phyloP scores from a whole-genome alignment of 2,797 vertebrate genomes.

The Poecilia gillii region DNA sequence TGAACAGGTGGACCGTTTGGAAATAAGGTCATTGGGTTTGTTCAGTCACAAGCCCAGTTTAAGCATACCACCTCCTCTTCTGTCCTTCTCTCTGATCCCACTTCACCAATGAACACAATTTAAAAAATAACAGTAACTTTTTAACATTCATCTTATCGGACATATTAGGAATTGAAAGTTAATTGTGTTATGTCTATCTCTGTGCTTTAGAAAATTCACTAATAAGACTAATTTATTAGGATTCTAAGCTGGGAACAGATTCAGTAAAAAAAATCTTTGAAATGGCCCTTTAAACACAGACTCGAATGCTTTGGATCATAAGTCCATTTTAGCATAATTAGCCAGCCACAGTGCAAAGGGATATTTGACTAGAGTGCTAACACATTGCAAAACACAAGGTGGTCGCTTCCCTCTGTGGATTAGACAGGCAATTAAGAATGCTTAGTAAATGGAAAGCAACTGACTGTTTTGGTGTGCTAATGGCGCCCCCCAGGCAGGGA shows the following conservation, averaged over 20 bases:
- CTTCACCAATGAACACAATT: background rate
- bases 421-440: background rate
- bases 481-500: background rate
- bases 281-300: background rate
- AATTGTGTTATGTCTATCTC: background rate
- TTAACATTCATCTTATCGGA: background rate
- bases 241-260: background rate
- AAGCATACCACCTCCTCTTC: too few species aligned
- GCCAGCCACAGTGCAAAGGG: background rate
- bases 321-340: background rate
- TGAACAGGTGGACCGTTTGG: background rate
- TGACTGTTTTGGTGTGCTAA: background rate
- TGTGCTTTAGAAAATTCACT: background rate
- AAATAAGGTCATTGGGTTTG: background rate
- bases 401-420: background rate
- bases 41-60: background rate
- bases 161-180: background rate
- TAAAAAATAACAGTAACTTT: background rate
- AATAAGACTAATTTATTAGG: background rate
- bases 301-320: background rate
- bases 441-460: background rate
- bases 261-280: background rate
- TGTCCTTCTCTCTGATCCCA: background rate
- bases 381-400: background rate
- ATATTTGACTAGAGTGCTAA: background rate